phyloP scores from a whole-genome alignment of 2,113 vertebrate genomes.

The Girardinichthys multiradiatus region DNA sequence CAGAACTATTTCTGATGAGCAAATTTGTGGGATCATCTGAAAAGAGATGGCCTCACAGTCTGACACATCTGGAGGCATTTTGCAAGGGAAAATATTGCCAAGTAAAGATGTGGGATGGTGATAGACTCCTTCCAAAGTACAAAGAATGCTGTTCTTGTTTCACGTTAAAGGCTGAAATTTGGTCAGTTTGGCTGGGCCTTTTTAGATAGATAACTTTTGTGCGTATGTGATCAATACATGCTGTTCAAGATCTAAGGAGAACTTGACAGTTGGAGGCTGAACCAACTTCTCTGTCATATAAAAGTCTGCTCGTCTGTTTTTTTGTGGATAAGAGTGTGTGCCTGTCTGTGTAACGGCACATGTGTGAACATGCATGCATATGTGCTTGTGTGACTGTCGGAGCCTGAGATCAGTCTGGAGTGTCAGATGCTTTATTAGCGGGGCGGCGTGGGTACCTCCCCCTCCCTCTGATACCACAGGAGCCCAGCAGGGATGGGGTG shows the following conservation, averaged over 20 bases:
- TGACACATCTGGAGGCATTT: background rate
- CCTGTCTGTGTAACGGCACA: background rate
- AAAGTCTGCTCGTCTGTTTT: background rate
- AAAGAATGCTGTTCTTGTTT: no score
- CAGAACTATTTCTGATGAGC: no score
- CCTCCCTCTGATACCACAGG: slow-evolving; percentile 34
- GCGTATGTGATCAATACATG: slow-evolving; percentile 28
- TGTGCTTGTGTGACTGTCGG: slow-evolving; percentile 21
- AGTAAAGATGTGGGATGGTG: background rate
- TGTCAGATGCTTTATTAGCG: slow-evolving; percentile 66
- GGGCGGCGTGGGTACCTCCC: slow-evolving; percentile 30
- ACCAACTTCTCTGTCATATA: slow-evolving; percentile 17
- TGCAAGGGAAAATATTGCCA: background rate
- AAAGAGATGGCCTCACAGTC: no score
- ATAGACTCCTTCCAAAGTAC: no score
- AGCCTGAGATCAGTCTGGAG: slow-evolving; percentile 40
- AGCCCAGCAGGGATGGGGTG: slow-evolving; percentile 25
- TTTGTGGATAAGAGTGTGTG: background rate
- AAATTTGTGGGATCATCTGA: no score
- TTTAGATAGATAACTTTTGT: no score
- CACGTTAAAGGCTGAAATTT: background rate
- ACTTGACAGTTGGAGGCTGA: slow-evolving; percentile 23
- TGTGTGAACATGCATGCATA: background rate
- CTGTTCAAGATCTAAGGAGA: slow-evolving; percentile 28
- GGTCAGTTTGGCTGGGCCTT: no score